Base-by-base conservation (phyloP, 2,113 vertebrate species). In the Progne subis region DNA sequence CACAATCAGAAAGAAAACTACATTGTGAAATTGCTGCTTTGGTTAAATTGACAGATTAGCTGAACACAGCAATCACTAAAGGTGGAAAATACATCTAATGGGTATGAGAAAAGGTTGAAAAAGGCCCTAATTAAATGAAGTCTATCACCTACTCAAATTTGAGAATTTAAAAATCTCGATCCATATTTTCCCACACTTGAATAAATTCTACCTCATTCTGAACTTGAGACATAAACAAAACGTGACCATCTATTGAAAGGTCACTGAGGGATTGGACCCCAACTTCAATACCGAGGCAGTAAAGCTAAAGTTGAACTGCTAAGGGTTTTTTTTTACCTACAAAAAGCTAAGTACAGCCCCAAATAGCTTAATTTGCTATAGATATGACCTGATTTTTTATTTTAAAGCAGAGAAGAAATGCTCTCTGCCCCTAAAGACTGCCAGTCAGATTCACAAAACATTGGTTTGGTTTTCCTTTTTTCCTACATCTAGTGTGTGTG, bases 1-100 rank as follows among this genome's bases (percentile, higher is more conserved):
- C 94, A 98, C 98, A 98, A 98, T 98, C 96, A 97, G 97, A 98
- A 98, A 95, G 97, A 97, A 98, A 97, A 98, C 96, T 97, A 97
- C 97, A 98, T 96, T 98, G 98, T 97, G 96, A 97, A 97, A 97
- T 98, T 98, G 97, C 97, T 98, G 96, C 97, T 97, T 98, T 98
- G 96, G 96, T 97, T 98, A 98, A 98, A 98, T 92, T 96, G 93
- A 93, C 79, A 94, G 95, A 97, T 98, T 98, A 98, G 97, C 97
- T 97, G 95, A 97, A 97, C 93, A 97, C 90, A 94, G 93, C 91
- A 96, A 97, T 95, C 96, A 97, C 81, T 94, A 96, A 97, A 97
- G 92, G 96, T 98, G 97, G 97, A 86, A 96, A 91, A 94, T 94
- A 92, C 34, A 86, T 59, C 91, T 95, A 90, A 90, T 57, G 56